Evolutionary conservation across 2,888 invertebrate species (phyloP).

Genomic region (Leptodirus hochenwartii): DNA sequence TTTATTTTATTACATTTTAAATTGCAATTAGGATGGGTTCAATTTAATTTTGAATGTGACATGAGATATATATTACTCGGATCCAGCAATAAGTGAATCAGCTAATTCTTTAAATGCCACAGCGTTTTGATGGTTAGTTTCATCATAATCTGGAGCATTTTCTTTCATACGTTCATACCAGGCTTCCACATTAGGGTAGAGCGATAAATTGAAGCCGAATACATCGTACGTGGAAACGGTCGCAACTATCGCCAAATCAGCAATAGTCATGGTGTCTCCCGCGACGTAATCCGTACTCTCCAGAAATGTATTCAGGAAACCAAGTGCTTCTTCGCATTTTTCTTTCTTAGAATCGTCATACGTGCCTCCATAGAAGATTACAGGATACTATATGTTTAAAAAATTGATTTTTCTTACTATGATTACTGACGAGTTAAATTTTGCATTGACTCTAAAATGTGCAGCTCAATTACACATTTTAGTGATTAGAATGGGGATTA

Average conservation of each 20-base stretch:
- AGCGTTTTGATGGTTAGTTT: slow-evolving; percentile 22
- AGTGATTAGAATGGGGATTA: too few relatives aligned
- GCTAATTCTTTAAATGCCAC: slow-evolving; percentile 19
- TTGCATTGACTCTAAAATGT: too few relatives aligned
- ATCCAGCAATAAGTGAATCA: too few relatives aligned
- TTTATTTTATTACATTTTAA: too few relatives aligned
- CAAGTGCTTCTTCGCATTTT: slow-evolving; percentile 48
- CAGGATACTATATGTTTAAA: slow-evolving; percentile 22
- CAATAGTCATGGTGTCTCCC: slow-evolving; percentile 57
- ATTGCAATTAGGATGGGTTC: too few relatives aligned
- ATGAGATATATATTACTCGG: too few relatives aligned
- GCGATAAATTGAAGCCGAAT: slow-evolving; percentile 39
- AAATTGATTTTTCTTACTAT: too few relatives aligned
- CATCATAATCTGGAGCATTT: slow-evolving; percentile 37
- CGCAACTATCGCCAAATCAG: slow-evolving; percentile 53
- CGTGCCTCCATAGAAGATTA: slow-evolving; percentile 27
- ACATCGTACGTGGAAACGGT: slow-evolving; percentile 53
- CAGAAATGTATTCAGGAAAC: slow-evolving; percentile 52
- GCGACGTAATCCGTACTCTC: slow-evolving; percentile 51
- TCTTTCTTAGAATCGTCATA: slow-evolving; percentile 45
- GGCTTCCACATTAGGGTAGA: slow-evolving; percentile 45
- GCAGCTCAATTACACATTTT: too few relatives aligned
- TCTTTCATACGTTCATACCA: slow-evolving; percentile 41
- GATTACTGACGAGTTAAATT: too few relatives aligned
- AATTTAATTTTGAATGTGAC: too few relatives aligned